These are phyloP conservation scores for Drosophila pruinosa DNA, from an alignment of 1,140 invertebrate species.

Conservation along the genomic window DNA sequence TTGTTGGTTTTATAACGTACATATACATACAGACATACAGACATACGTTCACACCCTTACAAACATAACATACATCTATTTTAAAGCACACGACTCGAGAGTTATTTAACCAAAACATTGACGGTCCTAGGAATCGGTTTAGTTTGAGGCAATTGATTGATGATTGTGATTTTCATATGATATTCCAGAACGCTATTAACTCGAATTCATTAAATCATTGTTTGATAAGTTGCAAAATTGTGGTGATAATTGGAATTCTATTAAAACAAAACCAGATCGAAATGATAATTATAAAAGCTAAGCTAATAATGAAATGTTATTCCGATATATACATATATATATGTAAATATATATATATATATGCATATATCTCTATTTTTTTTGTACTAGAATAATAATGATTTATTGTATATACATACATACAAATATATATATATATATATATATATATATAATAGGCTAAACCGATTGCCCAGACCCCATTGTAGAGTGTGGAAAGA, in stretches of 20 bases:
- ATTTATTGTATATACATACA: neutral
- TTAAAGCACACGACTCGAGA: neutral
- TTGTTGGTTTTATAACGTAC: constrained; percentile 64
- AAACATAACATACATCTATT: neutral
- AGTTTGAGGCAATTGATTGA: neutral
- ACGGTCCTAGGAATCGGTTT: constrained; percentile 13
- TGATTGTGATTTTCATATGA: constrained; percentile 30
- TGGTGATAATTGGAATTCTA: constrained; percentile 24
- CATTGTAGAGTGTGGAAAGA: constrained; percentile 6
- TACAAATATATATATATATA: too few species aligned
- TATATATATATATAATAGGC: neutral
- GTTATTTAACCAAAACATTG: neutral
- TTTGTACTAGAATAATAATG: neutral
- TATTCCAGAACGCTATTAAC: too few species aligned
- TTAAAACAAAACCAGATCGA: neutral
- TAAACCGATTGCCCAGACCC: constrained; percentile 21
- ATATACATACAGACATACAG: constrained; percentile 1
- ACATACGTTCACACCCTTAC: neutral
- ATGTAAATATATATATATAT: too few species aligned
- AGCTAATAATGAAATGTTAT: neutral
- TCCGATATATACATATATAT: neutral
- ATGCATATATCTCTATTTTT: too few species aligned
- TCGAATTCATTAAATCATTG: constrained; percentile 1
- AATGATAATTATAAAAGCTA: constrained; percentile 14
- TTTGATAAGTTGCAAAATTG: constrained; percentile 2